Evolutionary conservation across 2,113 vertebrate genomes (phyloP), one percentile per base, ranked within the genome.

Genomic region (Megalops atlanticus): DNA sequence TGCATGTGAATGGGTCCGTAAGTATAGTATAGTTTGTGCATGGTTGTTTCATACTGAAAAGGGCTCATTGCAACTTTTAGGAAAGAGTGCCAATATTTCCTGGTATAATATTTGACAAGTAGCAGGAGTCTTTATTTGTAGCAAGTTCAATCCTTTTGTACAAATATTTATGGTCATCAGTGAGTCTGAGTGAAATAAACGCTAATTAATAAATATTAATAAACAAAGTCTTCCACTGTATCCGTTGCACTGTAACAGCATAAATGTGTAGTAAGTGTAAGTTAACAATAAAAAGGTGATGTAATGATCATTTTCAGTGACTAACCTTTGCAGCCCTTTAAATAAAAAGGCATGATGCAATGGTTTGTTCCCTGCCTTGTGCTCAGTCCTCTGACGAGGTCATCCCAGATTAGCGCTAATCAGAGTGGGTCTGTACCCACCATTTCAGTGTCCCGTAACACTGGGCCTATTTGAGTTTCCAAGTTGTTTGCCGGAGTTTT

Each of bases 371-470:
- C 39, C 7, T 3, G 24, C 24, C 15, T 78, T 78, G 16, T 27
- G 36, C 45, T 54, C 31, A 47, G 3, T 47, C 69, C 31, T 39
- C 35, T 80, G 47, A 52, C 15, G 21, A 49, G 2, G 45, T 40
- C 15, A 14, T 24, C 58, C 24, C 16, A 41, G 78, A 71, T 79
- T 79, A 72, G 78, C 21, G 64, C 36, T 71, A 70, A 79, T 79
- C 33, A 49, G 45, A 79, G 33, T 16, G 36, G 40, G 41, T 38
- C 76, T 40, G 54, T 58, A 64, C 49, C 52, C 35, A 27, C 27
- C 24, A 12, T 52, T 36, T 49, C 33, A 41, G 35, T 24, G 8
- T 12, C 47, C 11, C 8, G 24, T 64, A 64, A 49, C 39, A 5
- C 43, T 45, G 71, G 45, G 68, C 43, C 45, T 8, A 7, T 52